Evolutionary conservation across 1,140 invertebrate species (phyloP).

Genomic region (Artemia franciscana): DNA sequence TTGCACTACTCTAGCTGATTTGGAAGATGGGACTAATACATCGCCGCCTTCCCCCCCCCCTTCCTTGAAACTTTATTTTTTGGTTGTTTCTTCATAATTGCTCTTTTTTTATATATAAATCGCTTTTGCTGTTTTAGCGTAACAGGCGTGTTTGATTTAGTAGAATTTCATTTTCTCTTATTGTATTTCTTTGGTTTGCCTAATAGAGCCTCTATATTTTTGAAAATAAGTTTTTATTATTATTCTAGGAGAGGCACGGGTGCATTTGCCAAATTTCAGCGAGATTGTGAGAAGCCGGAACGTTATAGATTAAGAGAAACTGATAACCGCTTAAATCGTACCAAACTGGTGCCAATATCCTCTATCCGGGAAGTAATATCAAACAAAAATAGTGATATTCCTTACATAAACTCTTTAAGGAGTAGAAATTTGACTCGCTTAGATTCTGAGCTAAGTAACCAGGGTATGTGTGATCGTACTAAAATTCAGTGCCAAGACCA

Average conservation of each 20-base stretch:
- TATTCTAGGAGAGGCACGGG: constrained; percentile 45
- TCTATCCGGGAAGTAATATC: constrained; percentile 1
- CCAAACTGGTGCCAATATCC: constrained; percentile 28
- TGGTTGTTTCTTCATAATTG: no score
- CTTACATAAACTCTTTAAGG: constrained; percentile 51
- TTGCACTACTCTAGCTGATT: no score
- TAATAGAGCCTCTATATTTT: constrained; percentile 4
- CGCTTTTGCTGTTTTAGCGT: no score
- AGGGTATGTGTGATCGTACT: constrained; percentile 1
- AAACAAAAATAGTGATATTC: not conserved
- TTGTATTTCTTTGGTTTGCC: not conserved
- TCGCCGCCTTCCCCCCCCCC: no score
- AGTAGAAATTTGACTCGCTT: constrained; percentile 48
- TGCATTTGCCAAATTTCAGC: constrained; percentile 43
- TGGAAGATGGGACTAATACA: no score
- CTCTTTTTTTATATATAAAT: no score
- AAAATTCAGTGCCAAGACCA: not conserved
- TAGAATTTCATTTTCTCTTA: not conserved
- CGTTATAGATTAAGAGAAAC: constrained; percentile 80
- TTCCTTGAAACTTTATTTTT: no score
- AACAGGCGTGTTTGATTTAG: no score
- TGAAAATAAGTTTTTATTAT: constrained; percentile 5
- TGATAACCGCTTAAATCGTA: constrained; percentile 74
- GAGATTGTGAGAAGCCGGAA: constrained; percentile 29
- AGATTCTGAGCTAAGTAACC: constrained; percentile 25